Evolutionary conservation across 2,797 vertebrate species (phyloP).

Genomic region (Enteromius anoplus): DNA sequence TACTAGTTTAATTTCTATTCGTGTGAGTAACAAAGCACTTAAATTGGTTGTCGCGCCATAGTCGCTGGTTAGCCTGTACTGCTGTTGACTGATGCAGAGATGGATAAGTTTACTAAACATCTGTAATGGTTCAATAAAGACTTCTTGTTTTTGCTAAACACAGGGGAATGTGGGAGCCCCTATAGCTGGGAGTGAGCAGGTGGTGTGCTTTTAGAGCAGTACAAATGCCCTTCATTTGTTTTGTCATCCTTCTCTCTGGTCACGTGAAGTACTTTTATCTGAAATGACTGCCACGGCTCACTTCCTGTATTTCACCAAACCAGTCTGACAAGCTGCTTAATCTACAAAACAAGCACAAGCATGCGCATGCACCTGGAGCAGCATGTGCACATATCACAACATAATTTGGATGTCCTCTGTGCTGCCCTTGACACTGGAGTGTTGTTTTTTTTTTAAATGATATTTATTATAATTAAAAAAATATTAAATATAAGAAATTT

Average conservation of each 20-base stretch:
- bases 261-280: slow-evolving; percentile 58
- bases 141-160: slow-evolving; percentile 62
- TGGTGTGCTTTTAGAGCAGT: slow-evolving; percentile 4
- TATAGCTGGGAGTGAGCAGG: slow-evolving; percentile 45
- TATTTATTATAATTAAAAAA: no score
- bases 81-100: slow-evolving; percentile 49
- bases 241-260: slow-evolving; percentile 40
- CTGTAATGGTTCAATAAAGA: slow-evolving; percentile 33
- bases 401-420: slow-evolving; percentile 8
- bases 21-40: background rate
- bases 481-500: no score
- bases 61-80: background rate
- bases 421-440: slow-evolving; percentile 21
- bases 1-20: no score
- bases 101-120: slow-evolving; percentile 68
- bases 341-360: slow-evolving; percentile 18
- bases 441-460: background rate
- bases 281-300: slow-evolving; percentile 58
- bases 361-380: background rate
- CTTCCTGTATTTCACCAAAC: slow-evolving; percentile 66
- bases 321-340: slow-evolving; percentile 61
- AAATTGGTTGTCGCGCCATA: background rate
- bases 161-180: slow-evolving; percentile 55
- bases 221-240: slow-evolving; percentile 9
- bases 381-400: slow-evolving; percentile 12